Conservation (phyloP, 37 sponge, comb jelly and placozoan species). For the Haliclona indistincta region DNA sequence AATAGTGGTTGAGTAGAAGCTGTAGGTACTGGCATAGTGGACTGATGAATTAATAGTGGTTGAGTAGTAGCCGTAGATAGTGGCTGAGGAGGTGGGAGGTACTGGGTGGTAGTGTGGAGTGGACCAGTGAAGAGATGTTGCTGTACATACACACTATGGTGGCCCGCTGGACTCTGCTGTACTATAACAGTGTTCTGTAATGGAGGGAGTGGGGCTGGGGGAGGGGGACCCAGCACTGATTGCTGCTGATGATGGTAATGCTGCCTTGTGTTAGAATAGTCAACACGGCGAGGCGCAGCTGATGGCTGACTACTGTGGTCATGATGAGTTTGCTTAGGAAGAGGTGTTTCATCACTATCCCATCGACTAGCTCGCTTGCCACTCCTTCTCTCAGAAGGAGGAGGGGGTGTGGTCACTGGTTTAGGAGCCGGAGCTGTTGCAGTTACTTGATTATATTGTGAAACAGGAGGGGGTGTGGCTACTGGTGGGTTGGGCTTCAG, state of each 20-base stretch:
- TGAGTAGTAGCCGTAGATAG: background rate
- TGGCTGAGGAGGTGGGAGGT: conserved; percentile 20
- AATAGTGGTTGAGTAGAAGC: background rate
- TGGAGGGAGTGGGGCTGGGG: conserved; percentile 13
- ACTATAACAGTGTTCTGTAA: conserved; percentile 57
- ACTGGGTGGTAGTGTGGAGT: conserved; percentile 38
- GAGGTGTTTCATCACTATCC: too few species aligned
- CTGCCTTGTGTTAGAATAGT: too few species aligned
- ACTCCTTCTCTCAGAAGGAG: too few species aligned
- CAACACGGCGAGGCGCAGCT: too few species aligned
- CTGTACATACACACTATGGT: conserved; percentile 59
- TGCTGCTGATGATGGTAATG: conserved; percentile 16
- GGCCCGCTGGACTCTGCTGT: conserved; percentile 40
- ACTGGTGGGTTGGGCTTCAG: background rate
- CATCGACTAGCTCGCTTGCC: too few species aligned
- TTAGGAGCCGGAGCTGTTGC: too few species aligned
- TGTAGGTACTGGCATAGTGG: background rate
- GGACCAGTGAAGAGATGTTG: conserved; percentile 31
- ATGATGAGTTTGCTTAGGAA: too few species aligned
- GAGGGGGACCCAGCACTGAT: background rate
- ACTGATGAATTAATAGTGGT: background rate
- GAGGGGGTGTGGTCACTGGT: too few species aligned
- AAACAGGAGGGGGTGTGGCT: background rate
- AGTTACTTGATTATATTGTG: too few species aligned
- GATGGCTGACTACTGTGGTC: too few species aligned